These are phyloP conservation scores for Pseudomyrmex sp. DNA, from an alignment of 1,140 invertebrate genomes.

Conservation along the genomic window DNA sequence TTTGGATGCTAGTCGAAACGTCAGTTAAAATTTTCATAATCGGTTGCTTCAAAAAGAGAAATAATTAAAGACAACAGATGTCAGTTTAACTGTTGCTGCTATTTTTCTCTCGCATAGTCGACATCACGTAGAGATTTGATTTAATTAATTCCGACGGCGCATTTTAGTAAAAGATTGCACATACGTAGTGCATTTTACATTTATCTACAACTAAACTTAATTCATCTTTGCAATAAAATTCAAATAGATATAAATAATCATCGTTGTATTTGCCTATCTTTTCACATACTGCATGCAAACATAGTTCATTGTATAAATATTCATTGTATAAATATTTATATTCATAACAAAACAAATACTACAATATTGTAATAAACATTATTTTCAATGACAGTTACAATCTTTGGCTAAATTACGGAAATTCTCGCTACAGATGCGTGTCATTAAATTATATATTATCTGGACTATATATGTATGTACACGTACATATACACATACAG, in stretches of 20 bases:
- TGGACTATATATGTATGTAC: no score
- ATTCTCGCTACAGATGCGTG: background rate
- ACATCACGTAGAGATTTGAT: background rate
- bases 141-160: background rate
- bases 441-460: background rate
- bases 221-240: background rate
- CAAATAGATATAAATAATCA: background rate
- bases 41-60: background rate
- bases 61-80: background rate
- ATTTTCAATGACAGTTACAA: slow-evolving; percentile 6
- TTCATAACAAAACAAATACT: no score
- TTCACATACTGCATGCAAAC: background rate
- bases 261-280: slow-evolving; percentile 17
- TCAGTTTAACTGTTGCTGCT: background rate
- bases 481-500: background rate
- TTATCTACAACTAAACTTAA: background rate
- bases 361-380: slow-evolving; percentile 18
- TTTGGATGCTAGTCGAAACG: slow-evolving; percentile 15
- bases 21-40: background rate
- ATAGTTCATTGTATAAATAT: background rate
- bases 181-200: background rate
- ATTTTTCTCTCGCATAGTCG: background rate
- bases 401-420: slow-evolving; percentile 28
- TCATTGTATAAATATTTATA: slow-evolving; percentile 4
- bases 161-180: background rate